Evolutionary conservation across 1,140 invertebrate genomes (phyloP).

Genomic region (Drosophila trapezifrons): DNA sequence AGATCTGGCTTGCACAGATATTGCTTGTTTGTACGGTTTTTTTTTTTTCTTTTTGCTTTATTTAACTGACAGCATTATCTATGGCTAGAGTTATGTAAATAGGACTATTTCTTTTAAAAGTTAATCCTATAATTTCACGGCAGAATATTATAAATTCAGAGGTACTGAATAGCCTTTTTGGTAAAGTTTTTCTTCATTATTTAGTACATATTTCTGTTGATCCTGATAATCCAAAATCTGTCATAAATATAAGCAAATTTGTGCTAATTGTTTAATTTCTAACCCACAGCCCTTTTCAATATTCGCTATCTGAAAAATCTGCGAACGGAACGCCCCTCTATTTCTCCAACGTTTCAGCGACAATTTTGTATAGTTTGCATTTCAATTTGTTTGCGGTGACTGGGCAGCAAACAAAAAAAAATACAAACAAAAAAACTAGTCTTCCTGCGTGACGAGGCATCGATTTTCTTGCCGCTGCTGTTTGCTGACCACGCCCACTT

Average conservation of each 20-base stretch:
- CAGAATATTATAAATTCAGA: too few relatives aligned
- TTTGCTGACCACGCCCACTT: conserved; percentile 65
- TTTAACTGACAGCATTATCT: neutral
- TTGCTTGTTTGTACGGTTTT: conserved; percentile 1
- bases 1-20: conserved; percentile 5
- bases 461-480: conserved; percentile 26
- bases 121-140: too few relatives aligned
- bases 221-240: too few relatives aligned
- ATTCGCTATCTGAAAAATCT: conserved; percentile 3
- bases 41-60: too few relatives aligned
- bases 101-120: neutral
- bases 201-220: neutral
- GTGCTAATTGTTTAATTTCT: conserved; percentile 28
- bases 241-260: neutral
- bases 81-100: neutral
- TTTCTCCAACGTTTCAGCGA: conserved; percentile 4
- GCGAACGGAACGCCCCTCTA: neutral
- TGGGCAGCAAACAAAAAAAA: conserved; percentile 10
- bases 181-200: neutral
- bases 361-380: conserved; percentile 38
- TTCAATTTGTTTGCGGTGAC: conserved; percentile 48
- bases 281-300: too few relatives aligned
- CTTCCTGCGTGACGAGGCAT: conserved; percentile 43
- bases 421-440: neutral
- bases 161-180: too few relatives aligned